Base-by-base conservation (phyloP, 2,888 invertebrate genomes). In the Pyrgus malvae region DNA sequence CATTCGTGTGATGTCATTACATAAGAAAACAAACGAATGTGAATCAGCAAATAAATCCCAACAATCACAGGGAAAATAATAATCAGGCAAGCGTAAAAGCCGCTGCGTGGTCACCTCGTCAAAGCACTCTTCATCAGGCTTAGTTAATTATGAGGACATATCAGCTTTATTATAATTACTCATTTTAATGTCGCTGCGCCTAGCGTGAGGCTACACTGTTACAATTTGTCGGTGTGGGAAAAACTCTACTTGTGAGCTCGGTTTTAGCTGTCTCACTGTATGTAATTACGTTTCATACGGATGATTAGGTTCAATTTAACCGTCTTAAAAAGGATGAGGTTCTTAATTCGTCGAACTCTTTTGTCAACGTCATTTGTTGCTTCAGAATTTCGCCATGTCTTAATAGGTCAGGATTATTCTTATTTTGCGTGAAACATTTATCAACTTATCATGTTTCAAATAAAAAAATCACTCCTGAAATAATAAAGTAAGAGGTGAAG, bases 81-180 rank as follows among this genome's bases (percentile, higher is more conserved):
- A 21, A 21, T 41, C 21, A 19, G 16, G 2, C 1, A 33, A 80
- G 79, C 80, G 80, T 71, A 76, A 58, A 58, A 82, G 73, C 76
- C 62, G 79, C 77, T 79, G 63, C 45, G 53, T 55, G 62, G 57
- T 58, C 35, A 50, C 59, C 72, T 76, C 78, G 71, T 82, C 79
- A 80, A 84, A 86, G 81, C 86, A 85, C 87, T 88, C 85, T 86
- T 86, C 86, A 86, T 86, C 80, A 82, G 78, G 80, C 81, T 86
- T 84, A 84, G 86, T 88, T 88, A 88, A 89, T 89, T 88, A 89
- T 80, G 80, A 78, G 80, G 75, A 85, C 83, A 78, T 88, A 88
- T 89, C 83, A 88, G 83, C 75, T 88, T 89, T 88, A 88, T 88
- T 87, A 85, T 87, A 89, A 88, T 89, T 87, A 89, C 83, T 87